A percentile compares a stretch with the other conserved stretches of the same genome.
Conservation (phyloP, 2,888 invertebrate species). For the Suillia variegata region DNA sequence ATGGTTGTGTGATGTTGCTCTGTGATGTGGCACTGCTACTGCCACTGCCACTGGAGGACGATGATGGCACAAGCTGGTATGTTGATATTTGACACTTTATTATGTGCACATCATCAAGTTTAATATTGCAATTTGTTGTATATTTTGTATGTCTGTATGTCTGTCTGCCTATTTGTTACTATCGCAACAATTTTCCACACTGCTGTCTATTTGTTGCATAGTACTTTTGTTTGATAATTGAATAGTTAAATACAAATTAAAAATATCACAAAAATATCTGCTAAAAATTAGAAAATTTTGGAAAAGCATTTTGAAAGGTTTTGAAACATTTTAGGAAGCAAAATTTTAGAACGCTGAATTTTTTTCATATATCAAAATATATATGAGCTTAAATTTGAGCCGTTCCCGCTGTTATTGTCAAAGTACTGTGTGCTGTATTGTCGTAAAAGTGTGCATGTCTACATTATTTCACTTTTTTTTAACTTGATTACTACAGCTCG, state of each 20-base stretch:
- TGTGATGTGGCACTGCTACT: neutral
- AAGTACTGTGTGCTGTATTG: neutral
- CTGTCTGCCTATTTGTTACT: constrained; percentile 3
- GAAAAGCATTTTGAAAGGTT: too few species aligned
- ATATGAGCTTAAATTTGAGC: neutral
- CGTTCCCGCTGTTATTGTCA: neutral
- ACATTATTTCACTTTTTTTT: neutral
- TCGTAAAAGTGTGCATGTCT: too few species aligned
- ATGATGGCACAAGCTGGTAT: constrained; percentile 31
- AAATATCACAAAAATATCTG: too few species aligned
- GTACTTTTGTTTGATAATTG: too few species aligned
- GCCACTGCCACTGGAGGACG: neutral
- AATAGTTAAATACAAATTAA: too few species aligned
- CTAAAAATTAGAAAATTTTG: too few species aligned
- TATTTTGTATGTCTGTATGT: too few species aligned
- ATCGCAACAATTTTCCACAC: too few species aligned
- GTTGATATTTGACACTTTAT: constrained; percentile 50
- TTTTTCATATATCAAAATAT: too few species aligned
- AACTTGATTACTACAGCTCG: neutral
- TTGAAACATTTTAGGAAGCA: too few species aligned
- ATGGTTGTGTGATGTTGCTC: neutral
- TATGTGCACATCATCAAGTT: constrained; percentile 55
- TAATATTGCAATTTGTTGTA: constrained; percentile 15
- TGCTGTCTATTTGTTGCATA: too few species aligned
- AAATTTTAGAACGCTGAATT: neutral